Evolutionary conservation across 2,113 vertebrate genomes (phyloP), one percentile per base, ranked within the genome.

Genomic region (Cephalopholis sonnerati): DNA sequence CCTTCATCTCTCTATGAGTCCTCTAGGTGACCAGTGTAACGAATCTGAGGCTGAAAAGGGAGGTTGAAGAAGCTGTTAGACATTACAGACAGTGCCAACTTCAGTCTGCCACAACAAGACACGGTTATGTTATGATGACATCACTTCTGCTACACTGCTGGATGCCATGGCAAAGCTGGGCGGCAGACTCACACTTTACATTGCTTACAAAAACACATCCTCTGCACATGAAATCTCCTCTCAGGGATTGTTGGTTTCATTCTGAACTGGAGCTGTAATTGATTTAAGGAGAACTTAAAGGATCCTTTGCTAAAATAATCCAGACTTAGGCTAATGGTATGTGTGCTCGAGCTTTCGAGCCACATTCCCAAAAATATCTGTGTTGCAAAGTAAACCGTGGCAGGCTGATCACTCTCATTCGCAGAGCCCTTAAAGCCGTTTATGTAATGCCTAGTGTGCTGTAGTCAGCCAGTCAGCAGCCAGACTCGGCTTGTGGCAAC

Each of bases 1-100:
- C 96, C 96, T 96, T 96, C 96, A 96, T 96, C 91, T 95, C 91
- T 91, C 90, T 87, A 84, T 80, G 81, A 91, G 91, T 93, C 93
- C 90, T 92, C 92, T 77, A 58, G 83, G 89, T 77, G 89, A 92
- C 89, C 88, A 89, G 87, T 76, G 87, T 58, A 62, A 87, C 54
- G 88, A 89, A 88, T 89, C 92, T 66, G 87, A 77, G 84, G 83
- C 91, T 94, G 92, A 44, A 91, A 92, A 89, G 46, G 75, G 76
- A 89, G 89, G 80, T 57, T 25, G 54, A 22, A 89, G 81, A 87
- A 57, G 69, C 81, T 67, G 89, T 93, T 90, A 92, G 48, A 41
- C 66, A 87, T 87, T 6, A 82, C 74, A 44, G 50, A 68, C 18
- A 46, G 27, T 59, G 66, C 54, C 84, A 90, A 88, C 83, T 87